These are phyloP conservation scores for Sitta europaea DNA, from an alignment of 2,113 vertebrate genomes.

Conservation along the genomic window DNA sequence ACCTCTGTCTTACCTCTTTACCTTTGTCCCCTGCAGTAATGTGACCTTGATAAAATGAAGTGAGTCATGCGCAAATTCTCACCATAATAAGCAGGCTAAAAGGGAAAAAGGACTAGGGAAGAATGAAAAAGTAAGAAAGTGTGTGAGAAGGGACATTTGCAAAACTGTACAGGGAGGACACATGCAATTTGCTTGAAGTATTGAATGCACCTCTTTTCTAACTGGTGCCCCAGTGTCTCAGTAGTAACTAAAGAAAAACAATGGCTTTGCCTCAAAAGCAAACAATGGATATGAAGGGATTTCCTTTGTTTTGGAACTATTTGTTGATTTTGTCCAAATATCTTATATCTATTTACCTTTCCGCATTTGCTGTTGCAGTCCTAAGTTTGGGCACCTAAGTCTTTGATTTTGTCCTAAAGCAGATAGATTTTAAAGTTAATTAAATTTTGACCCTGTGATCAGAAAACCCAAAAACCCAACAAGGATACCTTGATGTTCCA, in stretches of 20 bases:
- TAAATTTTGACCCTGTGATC: background rate
- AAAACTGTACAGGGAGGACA: background rate
- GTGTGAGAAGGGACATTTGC: background rate
- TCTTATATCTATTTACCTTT: background rate
- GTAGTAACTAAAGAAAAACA: conserved; percentile 1
- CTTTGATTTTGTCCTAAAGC: background rate
- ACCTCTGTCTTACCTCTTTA: background rate
- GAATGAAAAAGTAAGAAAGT: background rate
- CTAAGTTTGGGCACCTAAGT: background rate
- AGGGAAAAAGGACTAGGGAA: background rate
- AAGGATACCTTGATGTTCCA: background rate
- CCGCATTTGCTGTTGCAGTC: background rate
- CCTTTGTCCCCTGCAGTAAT: background rate
- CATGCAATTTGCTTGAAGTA: background rate
- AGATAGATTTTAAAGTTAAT: background rate
- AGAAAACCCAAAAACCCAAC: background rate
- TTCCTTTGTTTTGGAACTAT: background rate
- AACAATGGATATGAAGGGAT: background rate
- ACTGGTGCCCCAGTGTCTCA: background rate
- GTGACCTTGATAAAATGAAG: background rate
- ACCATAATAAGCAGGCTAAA: background rate
- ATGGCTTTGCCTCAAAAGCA: background rate
- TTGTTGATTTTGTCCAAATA: background rate
- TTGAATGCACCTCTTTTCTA: background rate
- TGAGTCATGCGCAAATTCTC: background rate